Base-by-base conservation (phyloP, 92 coral and sea anemone genomes). In the Meandrina meandrites region DNA sequence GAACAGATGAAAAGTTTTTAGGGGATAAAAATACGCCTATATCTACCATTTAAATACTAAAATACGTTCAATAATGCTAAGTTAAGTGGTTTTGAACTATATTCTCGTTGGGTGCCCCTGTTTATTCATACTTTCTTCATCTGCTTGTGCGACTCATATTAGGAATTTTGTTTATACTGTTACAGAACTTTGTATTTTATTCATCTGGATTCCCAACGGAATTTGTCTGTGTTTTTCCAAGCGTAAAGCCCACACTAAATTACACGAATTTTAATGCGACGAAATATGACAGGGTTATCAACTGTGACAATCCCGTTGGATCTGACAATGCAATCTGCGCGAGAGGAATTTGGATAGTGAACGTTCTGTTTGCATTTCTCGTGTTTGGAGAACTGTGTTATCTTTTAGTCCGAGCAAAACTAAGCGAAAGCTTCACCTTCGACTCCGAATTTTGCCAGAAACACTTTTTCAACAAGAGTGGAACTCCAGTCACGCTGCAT, bases 261-360 rank as follows among this genome's bases (percentile, higher is more conserved):
- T 40, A 2, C 45, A 40, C 45, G 45, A 40, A 40, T 40, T 40
- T 40, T 40, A 40, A 40, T 40, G 45, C 45, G 45, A 40, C 45
- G 45, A 40, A 40, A 40, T 40, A 40, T 40, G 45, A 40, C 6
- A 40, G 3, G 2, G 45, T 6, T 40, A 40, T 40, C 45, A 40
- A 90, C 71, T 90, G 92, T 69, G 68, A 34, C 72, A 90, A 86
- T 73, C 35, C 90, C 28, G 67, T 90, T 22, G 92, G 76, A 1
- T 35, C 86, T 40, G 86, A 89, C 50, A 69, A 68, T 28, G 35
- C 80, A 27, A 36, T 74, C 42, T 90, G 79, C 54, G 80, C 83
- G 22, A 88, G 74, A 47, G n/a, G 57, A 40, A 76, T 68, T 19
- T 83, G 53, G 37, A 79, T 48, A 32, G 78, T 76, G 18, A 84